phyloP scores from a whole-genome alignment of 2,113 vertebrate genomes.

The Leucopsar rothschildi region DNA sequence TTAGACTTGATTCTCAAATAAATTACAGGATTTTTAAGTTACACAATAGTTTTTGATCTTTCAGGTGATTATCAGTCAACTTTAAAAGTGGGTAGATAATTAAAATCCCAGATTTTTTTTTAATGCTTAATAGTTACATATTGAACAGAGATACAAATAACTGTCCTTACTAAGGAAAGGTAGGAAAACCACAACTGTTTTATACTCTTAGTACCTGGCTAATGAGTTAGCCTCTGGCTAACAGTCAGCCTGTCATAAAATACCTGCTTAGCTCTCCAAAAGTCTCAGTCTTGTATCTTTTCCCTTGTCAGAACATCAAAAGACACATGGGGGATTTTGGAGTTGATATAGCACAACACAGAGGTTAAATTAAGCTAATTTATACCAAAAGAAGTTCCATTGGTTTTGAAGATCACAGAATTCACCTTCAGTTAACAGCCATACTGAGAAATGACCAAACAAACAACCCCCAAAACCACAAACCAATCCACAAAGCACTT shows the following conservation, averaged over 20 bases:
- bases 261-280: not conserved
- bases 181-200: not conserved
- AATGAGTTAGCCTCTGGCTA: not conserved
- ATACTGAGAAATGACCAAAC: not conserved
- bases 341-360: not conserved
- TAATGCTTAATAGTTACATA: not conserved
- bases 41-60: not conserved
- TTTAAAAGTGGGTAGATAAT: not conserved
- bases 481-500: not conserved
- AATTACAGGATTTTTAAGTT: not conserved
- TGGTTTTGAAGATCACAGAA: not conserved
- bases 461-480: not conserved
- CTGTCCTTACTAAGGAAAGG: not conserved
- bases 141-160: not conserved
- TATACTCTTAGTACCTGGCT: not conserved
- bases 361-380: not conserved
- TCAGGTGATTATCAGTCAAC: not conserved
- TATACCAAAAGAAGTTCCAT: not conserved
- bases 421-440: not conserved
- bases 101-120: not conserved
- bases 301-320: not conserved
- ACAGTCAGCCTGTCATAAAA: not conserved
- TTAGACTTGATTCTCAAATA: not conserved
- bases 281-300: not conserved
- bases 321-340: not conserved